Percentiles rank a stretch among this genome's conserved stretches.
Evolutionary conservation across 2,888 invertebrate species (phyloP).

Genomic region (Caenorhabditis sulstoni): DNA sequence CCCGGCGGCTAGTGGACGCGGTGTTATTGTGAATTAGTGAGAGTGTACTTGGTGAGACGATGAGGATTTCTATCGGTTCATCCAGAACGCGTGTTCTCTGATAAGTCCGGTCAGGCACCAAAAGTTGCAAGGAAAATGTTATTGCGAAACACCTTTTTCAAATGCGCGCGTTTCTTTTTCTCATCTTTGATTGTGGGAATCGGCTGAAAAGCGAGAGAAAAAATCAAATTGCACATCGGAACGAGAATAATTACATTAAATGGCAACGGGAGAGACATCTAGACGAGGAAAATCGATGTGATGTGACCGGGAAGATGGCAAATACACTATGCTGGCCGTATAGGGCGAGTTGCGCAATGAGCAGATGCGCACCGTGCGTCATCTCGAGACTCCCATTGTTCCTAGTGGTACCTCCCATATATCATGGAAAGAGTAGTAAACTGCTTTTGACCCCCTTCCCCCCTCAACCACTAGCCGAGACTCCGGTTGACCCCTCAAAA

Average conservation of each 20-base stretch:
- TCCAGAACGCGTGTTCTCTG: neutral
- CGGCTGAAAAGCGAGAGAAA: neutral
- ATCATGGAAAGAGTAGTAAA: no score
- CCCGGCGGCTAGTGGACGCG: no score
- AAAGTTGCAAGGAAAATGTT: neutral
- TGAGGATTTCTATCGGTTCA: neutral
- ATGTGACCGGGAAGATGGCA: no score
- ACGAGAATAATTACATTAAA: neutral
- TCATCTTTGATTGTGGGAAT: neutral
- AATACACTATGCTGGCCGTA: no score
- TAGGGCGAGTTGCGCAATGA: no score
- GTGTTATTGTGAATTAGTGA: neutral
- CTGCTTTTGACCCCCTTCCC: neutral
- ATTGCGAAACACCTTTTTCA: neutral
- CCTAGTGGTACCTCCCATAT: no score
- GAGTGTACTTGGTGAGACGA: constrained; percentile 1
- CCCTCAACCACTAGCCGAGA: no score
- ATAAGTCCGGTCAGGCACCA: neutral
- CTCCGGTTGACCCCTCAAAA: neutral
- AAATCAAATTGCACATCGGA: neutral
- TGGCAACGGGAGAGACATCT: no score
- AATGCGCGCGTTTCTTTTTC: neutral
- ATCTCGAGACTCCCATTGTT: no score
- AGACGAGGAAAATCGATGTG: no score
- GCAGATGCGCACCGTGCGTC: no score